Conservation (phyloP, 2,888 invertebrate species). For the Seira sanloemensis region DNA sequence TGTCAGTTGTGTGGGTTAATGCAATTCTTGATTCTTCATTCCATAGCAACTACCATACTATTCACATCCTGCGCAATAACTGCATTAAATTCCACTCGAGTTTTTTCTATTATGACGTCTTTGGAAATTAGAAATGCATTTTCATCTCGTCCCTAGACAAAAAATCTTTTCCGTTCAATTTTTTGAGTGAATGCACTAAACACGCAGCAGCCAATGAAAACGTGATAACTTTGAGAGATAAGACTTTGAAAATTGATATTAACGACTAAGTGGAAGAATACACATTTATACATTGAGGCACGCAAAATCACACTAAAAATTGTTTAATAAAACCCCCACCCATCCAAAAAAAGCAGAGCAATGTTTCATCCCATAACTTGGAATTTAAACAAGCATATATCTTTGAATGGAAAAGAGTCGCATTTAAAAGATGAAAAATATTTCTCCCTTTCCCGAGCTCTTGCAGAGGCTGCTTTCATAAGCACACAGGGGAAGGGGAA, state of each 20-base stretch:
- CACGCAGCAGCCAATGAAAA: neutral
- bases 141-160: neutral
- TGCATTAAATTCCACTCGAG: neutral
- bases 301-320: conserved; percentile 47
- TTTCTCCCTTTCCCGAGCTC: neutral
- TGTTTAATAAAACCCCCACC: no score
- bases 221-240: conserved; percentile 29
- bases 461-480: no score
- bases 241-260: neutral
- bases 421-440: conserved; percentile 11
- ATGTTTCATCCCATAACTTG: neutral
- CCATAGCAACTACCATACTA: neutral
- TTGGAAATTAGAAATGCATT: neutral
- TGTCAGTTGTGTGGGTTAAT: no score
- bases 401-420: conserved; percentile 8
- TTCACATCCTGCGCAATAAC: neutral
- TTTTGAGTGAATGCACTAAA: conserved; percentile 2
- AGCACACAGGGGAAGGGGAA: neutral
- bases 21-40: no score
- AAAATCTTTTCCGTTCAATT: neutral
- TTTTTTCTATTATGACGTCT: neutral
- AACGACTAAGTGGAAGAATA: neutral
- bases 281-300: conserved; percentile 9
- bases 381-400: conserved; percentile 17
- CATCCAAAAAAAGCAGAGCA: conserved; percentile 11